Percentiles rank a stretch among this genome's conserved stretches.
Evolutionary conservation across 2,888 invertebrate genomes (phyloP).

Genomic region (Seira musarum): DNA sequence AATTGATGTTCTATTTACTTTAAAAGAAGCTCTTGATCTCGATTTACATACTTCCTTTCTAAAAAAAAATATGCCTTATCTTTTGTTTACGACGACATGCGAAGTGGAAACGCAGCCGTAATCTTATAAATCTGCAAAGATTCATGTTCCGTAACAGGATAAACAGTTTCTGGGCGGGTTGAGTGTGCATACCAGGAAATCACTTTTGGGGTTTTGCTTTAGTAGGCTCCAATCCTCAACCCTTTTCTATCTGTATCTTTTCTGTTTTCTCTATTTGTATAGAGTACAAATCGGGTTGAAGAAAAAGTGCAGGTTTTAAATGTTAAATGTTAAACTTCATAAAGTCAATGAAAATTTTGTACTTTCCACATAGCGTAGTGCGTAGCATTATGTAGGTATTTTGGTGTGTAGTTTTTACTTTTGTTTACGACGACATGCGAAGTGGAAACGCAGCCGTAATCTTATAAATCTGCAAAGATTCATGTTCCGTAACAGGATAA

Average conservation of each 20-base stretch:
- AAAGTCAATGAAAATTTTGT: too few species aligned
- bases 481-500: constrained; percentile 60
- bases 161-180: constrained; percentile 60
- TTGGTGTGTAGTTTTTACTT: too few species aligned
- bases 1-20: not conserved
- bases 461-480: constrained; percentile 47
- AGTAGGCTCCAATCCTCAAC: too few species aligned
- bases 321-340: too few species aligned
- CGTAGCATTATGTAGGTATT: too few species aligned
- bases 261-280: constrained; percentile 12
- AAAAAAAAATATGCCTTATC: not conserved
- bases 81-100: not conserved
- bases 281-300: not conserved
- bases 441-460: too few species aligned
- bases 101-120: not conserved
- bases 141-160: constrained; percentile 60
- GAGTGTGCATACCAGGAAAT: constrained; percentile 54
- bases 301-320: not conserved
- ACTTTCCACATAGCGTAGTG: too few species aligned
- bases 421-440: too few species aligned
- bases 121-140: constrained; percentile 43
- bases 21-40: too few species aligned
- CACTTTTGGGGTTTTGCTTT: constrained; percentile 29
- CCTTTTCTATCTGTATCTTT: constrained; percentile 2
- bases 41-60: not conserved